Conservation (phyloP, 1,140 invertebrate species). For the Doryteuthis pealeii region DNA sequence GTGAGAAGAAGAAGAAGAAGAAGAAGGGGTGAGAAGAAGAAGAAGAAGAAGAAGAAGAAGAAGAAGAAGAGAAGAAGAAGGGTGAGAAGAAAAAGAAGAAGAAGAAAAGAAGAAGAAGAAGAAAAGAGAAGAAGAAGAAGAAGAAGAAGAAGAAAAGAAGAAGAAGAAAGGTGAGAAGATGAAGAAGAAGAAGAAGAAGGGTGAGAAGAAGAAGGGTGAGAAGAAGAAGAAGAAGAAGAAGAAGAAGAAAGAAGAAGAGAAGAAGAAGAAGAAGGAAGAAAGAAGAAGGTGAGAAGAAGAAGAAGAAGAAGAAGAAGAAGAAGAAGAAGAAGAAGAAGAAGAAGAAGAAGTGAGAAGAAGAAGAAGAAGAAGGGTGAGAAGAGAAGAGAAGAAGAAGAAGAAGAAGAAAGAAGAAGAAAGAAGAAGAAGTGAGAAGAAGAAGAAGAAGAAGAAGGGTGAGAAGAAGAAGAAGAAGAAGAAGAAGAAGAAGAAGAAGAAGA, state of each 20-base stretch:
- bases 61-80: no score
- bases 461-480: no score
- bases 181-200: no score
- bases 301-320: background rate
- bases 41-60: background rate
- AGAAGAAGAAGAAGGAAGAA: background rate
- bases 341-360: background rate
- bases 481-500: no score
- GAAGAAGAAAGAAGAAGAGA: background rate
- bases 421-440: no score
- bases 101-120: background rate
- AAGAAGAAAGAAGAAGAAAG: no score
- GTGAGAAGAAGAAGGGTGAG: no score
- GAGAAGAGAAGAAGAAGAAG: background rate
- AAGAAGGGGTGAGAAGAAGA: no score
- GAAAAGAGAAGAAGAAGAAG: conserved; percentile 11
- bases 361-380: no score
- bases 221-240: background rate
- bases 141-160: background rate
- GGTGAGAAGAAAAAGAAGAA: no score
- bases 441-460: no score
- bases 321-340: conserved; percentile 3
- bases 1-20: no score
- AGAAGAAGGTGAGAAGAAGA: background rate
- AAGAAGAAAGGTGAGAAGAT: background rate